Percentiles rank a stretch among this genome's conserved stretches.
phyloP scores from a whole-genome alignment of 2,888 invertebrate genomes.

The Omphaloscelis lunosa region DNA sequence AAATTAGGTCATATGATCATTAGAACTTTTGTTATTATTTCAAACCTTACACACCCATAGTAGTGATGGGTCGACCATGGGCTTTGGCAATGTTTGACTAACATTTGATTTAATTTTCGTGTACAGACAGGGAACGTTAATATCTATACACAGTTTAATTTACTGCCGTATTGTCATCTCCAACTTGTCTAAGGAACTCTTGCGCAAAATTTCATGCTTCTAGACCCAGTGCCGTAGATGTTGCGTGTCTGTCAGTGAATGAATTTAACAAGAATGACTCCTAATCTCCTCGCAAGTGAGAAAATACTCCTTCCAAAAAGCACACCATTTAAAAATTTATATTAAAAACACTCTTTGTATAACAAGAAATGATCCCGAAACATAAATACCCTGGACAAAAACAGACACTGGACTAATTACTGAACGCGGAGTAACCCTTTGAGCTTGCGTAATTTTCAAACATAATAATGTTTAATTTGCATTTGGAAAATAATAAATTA shows the following conservation, averaged over 20 bases:
- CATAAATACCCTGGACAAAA: conserved; percentile 59
- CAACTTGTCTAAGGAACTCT: background rate
- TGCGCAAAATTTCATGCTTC: background rate
- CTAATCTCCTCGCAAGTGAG: conserved; percentile 27
- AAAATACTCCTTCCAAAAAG: conserved; percentile 9
- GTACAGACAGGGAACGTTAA: too few species aligned
- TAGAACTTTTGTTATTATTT: too few species aligned
- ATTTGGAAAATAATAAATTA: conserved; percentile 66
- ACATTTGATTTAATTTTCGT: too few species aligned
- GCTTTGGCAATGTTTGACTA: too few species aligned
- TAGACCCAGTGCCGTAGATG: background rate
- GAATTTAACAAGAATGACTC: background rate
- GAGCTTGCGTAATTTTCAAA: conserved; percentile 54
- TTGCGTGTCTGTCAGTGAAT: background rate
- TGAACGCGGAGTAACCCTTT: conserved; percentile 53
- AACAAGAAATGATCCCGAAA: conserved; percentile 52
- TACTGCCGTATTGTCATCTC: too few species aligned
- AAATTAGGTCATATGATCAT: too few species aligned
- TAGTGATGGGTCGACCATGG: too few species aligned
- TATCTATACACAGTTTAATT: too few species aligned
- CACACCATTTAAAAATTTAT: conserved; percentile 47
- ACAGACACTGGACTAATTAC: conserved; percentile 63
- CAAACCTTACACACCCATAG: too few species aligned
- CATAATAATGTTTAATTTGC: conserved; percentile 59
- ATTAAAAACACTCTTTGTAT: conserved; percentile 30